Evolutionary conservation across 2,113 vertebrate species (phyloP).

Genomic region (Apus apus): DNA sequence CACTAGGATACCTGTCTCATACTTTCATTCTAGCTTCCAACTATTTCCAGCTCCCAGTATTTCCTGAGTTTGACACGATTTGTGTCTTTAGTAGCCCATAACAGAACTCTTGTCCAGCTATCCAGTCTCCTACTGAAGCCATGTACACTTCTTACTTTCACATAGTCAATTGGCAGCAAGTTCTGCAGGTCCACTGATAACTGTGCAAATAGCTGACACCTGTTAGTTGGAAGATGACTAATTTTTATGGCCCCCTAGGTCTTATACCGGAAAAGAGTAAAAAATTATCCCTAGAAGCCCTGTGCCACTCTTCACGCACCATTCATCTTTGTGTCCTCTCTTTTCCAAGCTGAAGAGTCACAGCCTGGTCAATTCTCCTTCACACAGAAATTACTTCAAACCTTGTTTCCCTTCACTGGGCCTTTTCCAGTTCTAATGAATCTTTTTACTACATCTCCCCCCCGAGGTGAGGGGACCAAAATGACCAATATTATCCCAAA

Average conservation of each 20-base stretch:
- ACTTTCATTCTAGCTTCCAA: background rate
- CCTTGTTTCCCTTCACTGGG: background rate
- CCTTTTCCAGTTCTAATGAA: background rate
- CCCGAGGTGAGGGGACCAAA: background rate
- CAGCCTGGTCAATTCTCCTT: background rate
- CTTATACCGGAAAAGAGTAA: background rate
- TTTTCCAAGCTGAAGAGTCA: background rate
- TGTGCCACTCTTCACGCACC: background rate
- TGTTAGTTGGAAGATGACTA: background rate
- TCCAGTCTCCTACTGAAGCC: background rate
- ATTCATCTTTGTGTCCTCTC: background rate
- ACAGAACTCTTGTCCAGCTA: background rate
- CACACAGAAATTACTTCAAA: background rate
- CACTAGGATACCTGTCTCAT: background rate
- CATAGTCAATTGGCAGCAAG: accelerated
- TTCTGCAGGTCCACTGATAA: background rate
- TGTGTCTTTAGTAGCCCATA: background rate
- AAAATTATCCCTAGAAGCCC: background rate
- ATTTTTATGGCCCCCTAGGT: background rate
- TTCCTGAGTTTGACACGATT: background rate
- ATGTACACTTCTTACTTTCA: background rate
- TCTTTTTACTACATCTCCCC: background rate
- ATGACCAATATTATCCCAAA: background rate
- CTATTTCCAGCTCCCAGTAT: background rate
- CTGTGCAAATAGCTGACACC: background rate